These are phyloP conservation scores for Thinocorus orbignyianus DNA, from an alignment of 2,113 vertebrate genomes.

Conservation along the genomic window DNA sequence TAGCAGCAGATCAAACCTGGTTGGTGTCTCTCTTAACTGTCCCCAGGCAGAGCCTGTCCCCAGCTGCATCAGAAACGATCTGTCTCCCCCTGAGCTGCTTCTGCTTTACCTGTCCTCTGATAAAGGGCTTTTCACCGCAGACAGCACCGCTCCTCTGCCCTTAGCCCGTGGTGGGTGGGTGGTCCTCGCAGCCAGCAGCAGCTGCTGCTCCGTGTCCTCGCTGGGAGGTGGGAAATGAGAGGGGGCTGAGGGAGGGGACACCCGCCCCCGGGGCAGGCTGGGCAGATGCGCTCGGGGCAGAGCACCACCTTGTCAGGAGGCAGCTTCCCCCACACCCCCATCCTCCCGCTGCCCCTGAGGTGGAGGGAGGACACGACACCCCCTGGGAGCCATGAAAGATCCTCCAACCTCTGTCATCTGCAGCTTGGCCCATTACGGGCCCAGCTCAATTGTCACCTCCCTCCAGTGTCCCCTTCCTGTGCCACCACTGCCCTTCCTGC, in stretches of 20 bases:
- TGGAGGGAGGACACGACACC: background rate
- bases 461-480: background rate
- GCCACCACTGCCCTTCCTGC: background rate
- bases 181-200: fast-evolving
- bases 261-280: background rate
- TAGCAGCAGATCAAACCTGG: background rate
- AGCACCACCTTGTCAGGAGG: background rate
- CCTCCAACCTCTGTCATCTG: background rate
- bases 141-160: background rate
- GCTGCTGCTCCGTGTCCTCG: background rate
- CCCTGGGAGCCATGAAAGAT: background rate
- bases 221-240: background rate
- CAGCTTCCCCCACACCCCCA: background rate
- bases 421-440: background rate
- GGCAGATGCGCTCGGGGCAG: fast-evolving
- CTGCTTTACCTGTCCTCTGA: background rate
- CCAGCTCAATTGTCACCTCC: background rate
- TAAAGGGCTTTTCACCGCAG: background rate
- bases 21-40: background rate
- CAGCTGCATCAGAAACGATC: background rate
- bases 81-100: fast-evolving
- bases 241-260: background rate
- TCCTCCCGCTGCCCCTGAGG: background rate
- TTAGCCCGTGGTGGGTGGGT: fast-evolving
- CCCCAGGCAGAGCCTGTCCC: background rate